Evolutionary conservation across 2,888 invertebrate species (phyloP), one percentile per base, ranked within the genome.

Genomic region (Agrochola litura): DNA sequence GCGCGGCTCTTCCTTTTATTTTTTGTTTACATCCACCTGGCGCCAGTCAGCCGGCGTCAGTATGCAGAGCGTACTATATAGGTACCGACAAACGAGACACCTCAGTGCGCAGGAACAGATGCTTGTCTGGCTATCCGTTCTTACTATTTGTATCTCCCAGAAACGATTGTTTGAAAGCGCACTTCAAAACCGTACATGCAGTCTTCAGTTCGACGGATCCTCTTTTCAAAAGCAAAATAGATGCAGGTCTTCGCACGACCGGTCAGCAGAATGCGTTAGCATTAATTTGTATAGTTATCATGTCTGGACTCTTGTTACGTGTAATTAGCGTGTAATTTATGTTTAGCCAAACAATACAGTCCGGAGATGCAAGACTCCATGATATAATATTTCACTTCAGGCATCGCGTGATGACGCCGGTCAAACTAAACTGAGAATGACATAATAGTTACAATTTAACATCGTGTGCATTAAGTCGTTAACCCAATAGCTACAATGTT

Each of bases 1-100:
- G 70, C 73, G 79, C 68, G 54, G 56, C 76, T 79, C 73, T 88
- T 80, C 79, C 66, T 89, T 86, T 83, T 81, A 65, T 73, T 85
- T 81, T 87, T 87, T 90, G 83, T 89, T 88, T 86, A 83, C 80
- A 75, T 77, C 79, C 85, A 90, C 87, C 89, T 90, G 89, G 89
- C 89, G 89, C 89, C 87, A 82, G 71, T 37, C 73, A 65, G 66
- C 49, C 19, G 82, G 74, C 82, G 52, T 65, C 79, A 73, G 56
- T 76, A 76, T 46, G 52, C 49, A 52, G 22, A 73, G 58, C 58
- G 46, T 60, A 72, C 68, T 63, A 30, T 30, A 30, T 30, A 37
- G 37, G 37, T 37, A 81, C 72, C 61, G 60, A 75, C 70, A 68
- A 19, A 75, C 60, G 66, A 75, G 60, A 77, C 65, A 77, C 61